Evolutionary conservation across 2,888 invertebrate species (phyloP).

Genomic region (Iphiclides podalirius): DNA sequence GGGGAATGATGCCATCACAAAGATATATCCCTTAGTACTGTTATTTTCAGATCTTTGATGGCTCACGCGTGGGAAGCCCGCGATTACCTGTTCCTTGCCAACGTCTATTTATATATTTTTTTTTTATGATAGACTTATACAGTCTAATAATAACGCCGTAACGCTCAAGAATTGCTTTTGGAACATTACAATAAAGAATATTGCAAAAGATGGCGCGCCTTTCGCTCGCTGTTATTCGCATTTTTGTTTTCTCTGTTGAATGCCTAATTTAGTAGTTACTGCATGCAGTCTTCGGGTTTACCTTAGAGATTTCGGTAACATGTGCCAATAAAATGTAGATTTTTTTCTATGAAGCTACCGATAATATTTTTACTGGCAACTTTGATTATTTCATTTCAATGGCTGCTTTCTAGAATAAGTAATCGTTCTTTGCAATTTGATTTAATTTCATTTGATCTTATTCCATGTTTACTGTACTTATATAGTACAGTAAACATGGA

Average conservation of each 20-base stretch:
- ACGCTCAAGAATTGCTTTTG: constrained; percentile 1
- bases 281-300: background rate
- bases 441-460: background rate
- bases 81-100: constrained; percentile 21
- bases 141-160: constrained; percentile 15
- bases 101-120: constrained; percentile 19
- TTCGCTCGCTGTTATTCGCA: constrained; percentile 8
- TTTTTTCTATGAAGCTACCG: background rate
- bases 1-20: background rate
- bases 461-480: background rate
- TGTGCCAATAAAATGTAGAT: constrained; percentile 20
- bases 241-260: constrained; percentile 11
- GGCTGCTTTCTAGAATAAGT: background rate
- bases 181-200: constrained; percentile 16
- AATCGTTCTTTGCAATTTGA: background rate
- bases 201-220: constrained; percentile 2
- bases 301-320: constrained; percentile 2
- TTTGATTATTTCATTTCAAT: background rate
- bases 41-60: constrained; percentile 23
- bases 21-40: constrained; percentile 12
- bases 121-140: constrained; percentile 15
- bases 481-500: background rate
- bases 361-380: background rate
- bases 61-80: constrained; percentile 12
- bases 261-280: constrained; percentile 21